Percentiles rank a stretch among this genome's conserved stretches.
Conservation (phyloP, 2,113 vertebrate species). For the Clinocottus analis region DNA sequence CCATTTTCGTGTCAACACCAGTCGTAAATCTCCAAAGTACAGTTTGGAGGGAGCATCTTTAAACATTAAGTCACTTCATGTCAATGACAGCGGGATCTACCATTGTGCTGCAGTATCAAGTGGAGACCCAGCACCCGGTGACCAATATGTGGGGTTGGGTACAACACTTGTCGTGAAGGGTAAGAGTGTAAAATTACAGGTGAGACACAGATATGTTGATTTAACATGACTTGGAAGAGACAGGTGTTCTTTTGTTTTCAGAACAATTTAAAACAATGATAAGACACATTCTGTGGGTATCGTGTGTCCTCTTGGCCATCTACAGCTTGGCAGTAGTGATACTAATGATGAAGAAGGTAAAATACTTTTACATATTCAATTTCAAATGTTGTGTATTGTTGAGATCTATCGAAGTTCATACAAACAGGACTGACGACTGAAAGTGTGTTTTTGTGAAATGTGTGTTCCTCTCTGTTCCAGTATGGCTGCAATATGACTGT, state of each 20-base stretch:
- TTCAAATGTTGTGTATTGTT: neutral
- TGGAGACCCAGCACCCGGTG: rapidly evolving
- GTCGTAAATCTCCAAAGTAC: neutral
- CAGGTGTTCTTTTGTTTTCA: conserved; percentile 42
- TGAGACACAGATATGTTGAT: neutral
- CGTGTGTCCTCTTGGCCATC: conserved; percentile 58
- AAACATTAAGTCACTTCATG: conserved; percentile 40
- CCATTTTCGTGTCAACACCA: neutral
- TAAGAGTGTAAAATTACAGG: conserved; percentile 44
- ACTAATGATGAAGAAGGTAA: conserved; percentile 77
- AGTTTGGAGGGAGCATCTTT: neutral
- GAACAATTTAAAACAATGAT: neutral
- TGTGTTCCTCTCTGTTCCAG: conserved; percentile 51
- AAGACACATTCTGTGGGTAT: conserved; percentile 38
- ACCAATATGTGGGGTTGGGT: conserved; percentile 55
- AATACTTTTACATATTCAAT: neutral
- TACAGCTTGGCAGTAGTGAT: conserved; percentile 63
- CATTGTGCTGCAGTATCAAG: conserved; percentile 55
- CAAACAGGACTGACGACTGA: neutral
- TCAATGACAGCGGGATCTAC: conserved; percentile 76
- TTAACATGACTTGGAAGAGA: neutral
- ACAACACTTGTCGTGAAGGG: conserved; percentile 69
- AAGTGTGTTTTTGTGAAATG: neutral
- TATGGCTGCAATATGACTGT: conserved; percentile 19
- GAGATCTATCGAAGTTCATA: neutral